Base-by-base conservation (phyloP, 2,888 invertebrate genomes). In the Pyrrhosoma nymphula region DNA sequence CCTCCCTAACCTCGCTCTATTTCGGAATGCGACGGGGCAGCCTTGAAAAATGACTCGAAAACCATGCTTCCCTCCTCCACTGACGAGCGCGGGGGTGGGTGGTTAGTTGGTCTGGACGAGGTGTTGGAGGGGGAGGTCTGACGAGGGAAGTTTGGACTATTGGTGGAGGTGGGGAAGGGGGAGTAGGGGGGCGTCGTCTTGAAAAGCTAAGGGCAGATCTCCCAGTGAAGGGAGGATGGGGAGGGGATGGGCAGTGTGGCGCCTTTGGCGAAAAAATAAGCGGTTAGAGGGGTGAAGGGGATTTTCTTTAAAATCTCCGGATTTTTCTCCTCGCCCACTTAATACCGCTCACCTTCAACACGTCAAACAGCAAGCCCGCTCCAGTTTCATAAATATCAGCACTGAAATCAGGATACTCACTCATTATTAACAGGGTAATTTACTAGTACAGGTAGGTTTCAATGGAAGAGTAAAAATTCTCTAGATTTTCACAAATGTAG, bases 1-100 rank as follows among this genome's bases (percentile, higher is more conserved):
- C 23, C 69, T 69, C 10, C n/a, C 69, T 93, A 93, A 75, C 93
- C 93, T 93, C 93, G 93, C 93, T 93, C 93, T 93, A 93, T 93
- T 93, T 93, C 93, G 47, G 93, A 93, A 93, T 93, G 93, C 23
- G 47, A 69, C 30, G 60, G 91, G 82, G 82, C 35, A 63, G 60
- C 91, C 91, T 91, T 91, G 91, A 91, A 63, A 56, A 63, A 56
- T 60, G 91, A 63, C 63, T 91, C 60, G 60, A 63, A 63, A 82
- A 82, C 82, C 82, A 82, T 35, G 82, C 82, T 82, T 69, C 82
- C n/a, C 35, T 35, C 35, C 69, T 26, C 47, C 63, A 35, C 18
- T 60, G 60, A 16, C 18, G 91, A 23, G 35, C 3, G 35, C 35
- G 60, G 63, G 91, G 63, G 63, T 63, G 91, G 91, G 35, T 10